phyloP scores from a whole-genome alignment of 2,888 invertebrate species.

The Yponomeuta evonymella region DNA sequence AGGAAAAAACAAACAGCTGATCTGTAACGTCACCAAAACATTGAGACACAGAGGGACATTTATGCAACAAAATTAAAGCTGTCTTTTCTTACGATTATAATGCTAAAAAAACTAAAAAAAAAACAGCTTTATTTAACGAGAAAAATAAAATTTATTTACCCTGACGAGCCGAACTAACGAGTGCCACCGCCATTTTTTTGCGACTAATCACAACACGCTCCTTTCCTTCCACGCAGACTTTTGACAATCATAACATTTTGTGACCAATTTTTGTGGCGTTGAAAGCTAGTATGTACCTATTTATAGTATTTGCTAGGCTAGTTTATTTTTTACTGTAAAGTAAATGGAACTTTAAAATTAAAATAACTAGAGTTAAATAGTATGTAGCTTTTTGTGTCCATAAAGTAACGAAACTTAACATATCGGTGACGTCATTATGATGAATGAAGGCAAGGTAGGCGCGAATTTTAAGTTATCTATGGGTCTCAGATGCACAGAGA shows the following conservation, averaged over 20 bases:
- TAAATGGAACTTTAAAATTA: background rate
- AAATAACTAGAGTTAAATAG: background rate
- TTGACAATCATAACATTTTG: too few species aligned
- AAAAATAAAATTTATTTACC: constrained; percentile 60
- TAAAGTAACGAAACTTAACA: background rate
- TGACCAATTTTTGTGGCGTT: too few species aligned
- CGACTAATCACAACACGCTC: constrained; percentile 31
- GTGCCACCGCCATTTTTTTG: constrained; percentile 62
- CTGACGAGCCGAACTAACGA: constrained; percentile 75
- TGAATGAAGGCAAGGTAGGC: background rate
- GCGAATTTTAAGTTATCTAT: background rate
- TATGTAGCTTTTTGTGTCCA: background rate
- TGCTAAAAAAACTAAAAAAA: background rate
- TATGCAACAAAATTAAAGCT: background rate
- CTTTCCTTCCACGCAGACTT: too few species aligned
- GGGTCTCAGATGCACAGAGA: too few species aligned
- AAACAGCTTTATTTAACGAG: background rate
- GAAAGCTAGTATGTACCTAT: too few species aligned
- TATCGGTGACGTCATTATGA: background rate
- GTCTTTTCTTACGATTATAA: background rate
- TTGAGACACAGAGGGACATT: constrained; percentile 11
- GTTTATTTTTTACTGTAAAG: too few species aligned
- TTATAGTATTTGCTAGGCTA: too few species aligned
- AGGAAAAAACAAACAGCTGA: constrained; percentile 51
- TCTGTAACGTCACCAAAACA: constrained; percentile 39